Percentiles rank a stretch among this genome's conserved stretches.
Conservation (phyloP, 2,888 invertebrate species). For the Clusia tigrina region DNA sequence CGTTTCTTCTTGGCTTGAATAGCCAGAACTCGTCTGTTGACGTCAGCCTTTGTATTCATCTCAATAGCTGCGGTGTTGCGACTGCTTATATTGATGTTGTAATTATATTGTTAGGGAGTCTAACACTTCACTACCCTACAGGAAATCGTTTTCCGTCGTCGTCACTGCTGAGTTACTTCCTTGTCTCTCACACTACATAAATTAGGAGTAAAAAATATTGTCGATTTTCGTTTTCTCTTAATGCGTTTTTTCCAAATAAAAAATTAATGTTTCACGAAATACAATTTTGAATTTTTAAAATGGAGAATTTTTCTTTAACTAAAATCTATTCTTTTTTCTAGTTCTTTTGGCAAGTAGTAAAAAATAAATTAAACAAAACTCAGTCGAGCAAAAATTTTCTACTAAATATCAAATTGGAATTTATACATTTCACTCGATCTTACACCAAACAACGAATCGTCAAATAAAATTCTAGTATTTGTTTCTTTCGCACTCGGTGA, state of each 20-base stretch:
- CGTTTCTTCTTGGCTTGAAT: constrained; percentile 93
- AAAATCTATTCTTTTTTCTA: constrained; percentile 23
- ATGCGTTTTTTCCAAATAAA: constrained; percentile 13
- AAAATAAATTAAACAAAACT: constrained; percentile 33
- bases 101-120: constrained; percentile 8
- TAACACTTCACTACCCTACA: constrained; percentile 4
- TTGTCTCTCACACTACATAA: constrained; percentile 6
- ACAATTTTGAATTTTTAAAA: constrained; percentile 16
- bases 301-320: constrained; percentile 24
- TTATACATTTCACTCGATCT: constrained; percentile 12
- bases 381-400: constrained; percentile 24
- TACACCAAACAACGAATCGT: not conserved
- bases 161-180: not conserved
- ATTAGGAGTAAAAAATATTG: constrained; percentile 21
- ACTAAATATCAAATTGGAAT: constrained; percentile 25
- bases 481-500: not conserved
- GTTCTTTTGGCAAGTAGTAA: constrained; percentile 22
- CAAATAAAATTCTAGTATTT: not conserved
- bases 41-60: constrained; percentile 90
- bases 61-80: constrained; percentile 36
- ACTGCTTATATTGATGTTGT: constrained; percentile 21
- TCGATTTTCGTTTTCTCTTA: constrained; percentile 11
- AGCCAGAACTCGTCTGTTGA: constrained; percentile 89
- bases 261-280: too few relatives aligned
- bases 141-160: not conserved